Evolutionary conservation across 1,140 invertebrate species (phyloP).

Genomic region (Cryptotermes secundus): DNA sequence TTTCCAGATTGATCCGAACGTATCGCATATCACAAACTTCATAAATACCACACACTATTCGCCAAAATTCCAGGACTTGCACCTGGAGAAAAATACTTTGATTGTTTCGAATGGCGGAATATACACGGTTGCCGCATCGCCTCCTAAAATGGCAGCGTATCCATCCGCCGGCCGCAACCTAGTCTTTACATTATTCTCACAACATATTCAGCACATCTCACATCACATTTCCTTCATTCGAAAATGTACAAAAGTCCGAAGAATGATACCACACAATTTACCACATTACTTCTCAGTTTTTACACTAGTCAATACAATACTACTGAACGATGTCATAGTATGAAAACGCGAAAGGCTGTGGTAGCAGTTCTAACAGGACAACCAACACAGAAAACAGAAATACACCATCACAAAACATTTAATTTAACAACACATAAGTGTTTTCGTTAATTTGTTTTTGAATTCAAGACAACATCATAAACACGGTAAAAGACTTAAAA

Average conservation of each 20-base stretch:
- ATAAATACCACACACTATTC: conserved; percentile 45
- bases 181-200: conserved; percentile 24
- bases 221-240: not conserved
- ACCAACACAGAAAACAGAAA: not conserved
- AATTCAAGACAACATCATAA: too few relatives aligned
- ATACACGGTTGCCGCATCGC: conserved; percentile 66
- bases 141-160: conserved; percentile 66
- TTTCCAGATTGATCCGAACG: conserved; percentile 23
- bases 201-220: not conserved
- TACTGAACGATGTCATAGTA: conserved; percentile 19
- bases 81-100: conserved; percentile 58
- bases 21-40: conserved; percentile 29
- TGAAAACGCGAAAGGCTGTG: conserved; percentile 27
- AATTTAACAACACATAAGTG: too few relatives aligned
- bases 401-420: not conserved
- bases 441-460: too few relatives aligned
- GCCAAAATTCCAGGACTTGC: conserved; percentile 54
- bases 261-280: conserved; percentile 10
- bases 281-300: conserved; percentile 13
- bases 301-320: conserved; percentile 25
- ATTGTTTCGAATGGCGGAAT: conserved; percentile 68
- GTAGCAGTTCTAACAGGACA: conserved; percentile 20
- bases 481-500: too few relatives aligned
- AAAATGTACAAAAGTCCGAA: conserved; percentile 2
- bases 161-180: conserved; percentile 39